Base-by-base conservation (phyloP, 2,888 invertebrate genomes). In the Aphrophora alni region DNA sequence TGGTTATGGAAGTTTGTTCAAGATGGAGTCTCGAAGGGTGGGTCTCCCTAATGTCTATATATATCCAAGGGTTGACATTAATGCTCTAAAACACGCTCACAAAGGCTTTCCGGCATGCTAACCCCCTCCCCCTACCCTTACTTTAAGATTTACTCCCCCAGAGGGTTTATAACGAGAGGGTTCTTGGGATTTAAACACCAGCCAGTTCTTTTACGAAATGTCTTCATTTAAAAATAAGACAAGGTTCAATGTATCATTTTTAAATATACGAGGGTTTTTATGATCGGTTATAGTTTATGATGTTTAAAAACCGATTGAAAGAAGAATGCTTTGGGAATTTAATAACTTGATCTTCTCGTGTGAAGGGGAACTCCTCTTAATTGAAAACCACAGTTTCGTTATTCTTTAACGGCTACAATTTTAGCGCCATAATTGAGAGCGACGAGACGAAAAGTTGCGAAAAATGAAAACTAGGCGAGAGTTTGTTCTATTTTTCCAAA, bases 11-110 rank as follows among this genome's bases (percentile, higher is more conserved):
- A n/a, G n/a, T 8, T 8, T 33, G 33, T 3, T 33, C 3, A 59
- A 59, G 59, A 59, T 59, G 59, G 59, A 59, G 59, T 21, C 59
- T 59, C 21, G 5, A 7, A 59, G 59, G 59, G 59, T 4, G 5
- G 59, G 5, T 21, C 59, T 12, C 14, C 59, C 59, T 59, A 59
- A 59, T 59, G 59, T 59, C 59, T 59, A 59, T 59, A 59, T 59
- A 59, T 59, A 59, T 59, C 59, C 59, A 59, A 59, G 59, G 21
- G 59, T 59, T 59, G 59, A 59, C 59, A 59, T 59, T 59, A 59
- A 59, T 59, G 59, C 21, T 21, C 59, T 21, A 21, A 59, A 59
- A 59, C 14, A 21, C 59, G 21, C 59, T 59, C 59, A 59, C 59
- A 59, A 59, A 59, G 59, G 14, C 59, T 59, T 59, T 59, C 59